Conservation (phyloP, 2,797 vertebrate genomes). For the Notolabrus celidotus region DNA sequence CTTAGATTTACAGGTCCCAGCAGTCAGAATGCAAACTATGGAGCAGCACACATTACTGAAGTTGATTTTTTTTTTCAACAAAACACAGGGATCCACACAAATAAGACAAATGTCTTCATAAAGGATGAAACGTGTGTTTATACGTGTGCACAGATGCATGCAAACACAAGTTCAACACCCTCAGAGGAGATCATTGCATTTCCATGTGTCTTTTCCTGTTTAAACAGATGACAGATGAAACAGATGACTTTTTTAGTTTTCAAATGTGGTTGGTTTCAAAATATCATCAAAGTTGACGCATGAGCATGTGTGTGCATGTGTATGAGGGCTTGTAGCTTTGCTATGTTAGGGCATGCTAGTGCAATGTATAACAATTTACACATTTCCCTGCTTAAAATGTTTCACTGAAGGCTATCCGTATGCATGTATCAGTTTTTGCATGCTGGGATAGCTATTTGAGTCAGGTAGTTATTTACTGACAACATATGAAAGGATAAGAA, state of each 20-base stretch:
- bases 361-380: slow-evolving; percentile 14
- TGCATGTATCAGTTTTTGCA: background rate
- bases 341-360: slow-evolving; percentile 28
- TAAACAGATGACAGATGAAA: slow-evolving; percentile 21
- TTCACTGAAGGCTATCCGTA: background rate
- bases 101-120: slow-evolving; percentile 33
- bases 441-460: background rate
- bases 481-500: slow-evolving; percentile 4
- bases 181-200: slow-evolving; percentile 62
- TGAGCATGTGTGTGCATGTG: slow-evolving; percentile 53
- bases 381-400: background rate
- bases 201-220: slow-evolving; percentile 55
- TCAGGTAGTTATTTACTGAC: too few relatives aligned
- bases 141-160: slow-evolving; percentile 7
- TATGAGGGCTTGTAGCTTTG: slow-evolving; percentile 51
- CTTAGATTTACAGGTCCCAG: slow-evolving; percentile 76
- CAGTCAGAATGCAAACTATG: slow-evolving; percentile 71
- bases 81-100: slow-evolving; percentile 21
- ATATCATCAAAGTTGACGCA: slow-evolving; percentile 72
- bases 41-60: slow-evolving; percentile 53
- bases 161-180: slow-evolving; percentile 41
- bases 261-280: slow-evolving; percentile 70
- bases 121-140: background rate
- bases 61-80: background rate
- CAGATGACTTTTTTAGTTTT: slow-evolving; percentile 64